These are phyloP conservation scores for Theocolax elegans DNA, from an alignment of 1,140 invertebrate species.

Conservation along the genomic window DNA sequence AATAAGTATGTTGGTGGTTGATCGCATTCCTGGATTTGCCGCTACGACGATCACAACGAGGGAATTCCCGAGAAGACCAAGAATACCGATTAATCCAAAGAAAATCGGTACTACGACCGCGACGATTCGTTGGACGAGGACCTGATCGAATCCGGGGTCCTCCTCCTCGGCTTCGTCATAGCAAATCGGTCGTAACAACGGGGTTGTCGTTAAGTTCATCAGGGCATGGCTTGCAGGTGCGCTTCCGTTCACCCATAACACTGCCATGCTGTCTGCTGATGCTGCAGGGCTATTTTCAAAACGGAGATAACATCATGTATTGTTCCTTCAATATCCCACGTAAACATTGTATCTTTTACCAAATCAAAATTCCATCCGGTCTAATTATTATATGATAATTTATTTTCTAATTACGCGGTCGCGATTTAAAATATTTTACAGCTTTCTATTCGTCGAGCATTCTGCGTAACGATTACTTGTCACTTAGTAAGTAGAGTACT, in stretches of 20 bases:
- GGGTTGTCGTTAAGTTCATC: background rate
- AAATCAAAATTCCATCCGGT: too few relatives aligned
- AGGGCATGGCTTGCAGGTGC: background rate
- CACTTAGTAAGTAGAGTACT: too few relatives aligned
- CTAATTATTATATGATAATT: too few relatives aligned
- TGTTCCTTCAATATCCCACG: too few relatives aligned
- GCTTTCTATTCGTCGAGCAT: too few relatives aligned
- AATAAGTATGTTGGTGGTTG: constrained; percentile 92
- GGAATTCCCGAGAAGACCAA: constrained; percentile 89
- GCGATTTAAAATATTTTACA: too few relatives aligned
- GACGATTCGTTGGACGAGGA: constrained; percentile 72
- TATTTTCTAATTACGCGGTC: too few relatives aligned
- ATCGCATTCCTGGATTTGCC: constrained; percentile 90
- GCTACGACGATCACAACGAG: constrained; percentile 88
- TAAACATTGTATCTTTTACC: too few relatives aligned
- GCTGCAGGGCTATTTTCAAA: background rate
- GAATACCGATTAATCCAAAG: constrained; percentile 87
- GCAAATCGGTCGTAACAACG: background rate
- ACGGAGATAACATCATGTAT: too few relatives aligned
- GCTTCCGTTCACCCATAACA: background rate
- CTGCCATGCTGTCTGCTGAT: background rate
- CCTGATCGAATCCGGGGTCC: constrained; percentile 52
- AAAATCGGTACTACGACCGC: constrained; percentile 84
- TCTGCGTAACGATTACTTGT: too few relatives aligned
- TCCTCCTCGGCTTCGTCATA: constrained; percentile 39